Conservation (phyloP, 2,113 vertebrate genomes). For the Lepus americanus region DNA sequence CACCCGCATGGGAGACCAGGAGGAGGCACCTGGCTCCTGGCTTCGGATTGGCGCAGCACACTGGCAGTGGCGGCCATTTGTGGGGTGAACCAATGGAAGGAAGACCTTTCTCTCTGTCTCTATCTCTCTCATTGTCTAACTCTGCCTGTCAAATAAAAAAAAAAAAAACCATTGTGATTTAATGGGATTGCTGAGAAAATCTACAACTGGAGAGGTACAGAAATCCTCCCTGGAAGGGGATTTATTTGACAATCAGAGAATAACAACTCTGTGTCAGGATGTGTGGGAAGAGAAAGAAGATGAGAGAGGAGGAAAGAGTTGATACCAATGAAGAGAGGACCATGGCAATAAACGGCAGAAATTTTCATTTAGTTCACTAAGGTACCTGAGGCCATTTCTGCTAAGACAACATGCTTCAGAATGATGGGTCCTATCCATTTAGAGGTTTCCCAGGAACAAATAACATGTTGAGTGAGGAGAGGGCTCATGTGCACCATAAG, state of each 20-base stretch:
- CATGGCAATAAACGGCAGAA: neutral
- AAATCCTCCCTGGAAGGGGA: neutral
- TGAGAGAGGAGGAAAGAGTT: neutral
- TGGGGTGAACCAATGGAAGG: no score
- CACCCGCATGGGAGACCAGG: no score
- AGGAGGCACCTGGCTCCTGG: no score
- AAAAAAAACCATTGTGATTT: neutral
- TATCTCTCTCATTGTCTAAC: no score
- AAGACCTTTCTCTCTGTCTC: no score
- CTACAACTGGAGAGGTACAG: neutral
- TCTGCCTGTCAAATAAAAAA: no score
- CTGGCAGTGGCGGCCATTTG: no score
- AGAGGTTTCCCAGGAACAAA: neutral
- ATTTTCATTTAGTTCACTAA: rapidly evolving
- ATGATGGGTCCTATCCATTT: neutral
- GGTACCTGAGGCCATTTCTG: neutral
- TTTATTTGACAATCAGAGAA: neutral
- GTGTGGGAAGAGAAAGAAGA: neutral
- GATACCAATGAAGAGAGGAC: neutral
- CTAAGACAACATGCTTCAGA: neutral
- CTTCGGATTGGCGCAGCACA: no score
- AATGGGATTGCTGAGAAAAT: neutral
- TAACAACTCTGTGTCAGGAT: no score
- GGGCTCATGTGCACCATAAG: neutral
- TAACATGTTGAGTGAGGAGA: neutral